Percentiles rank a stretch among this genome's conserved stretches.
Evolutionary conservation across 2,113 vertebrate genomes (phyloP).

Genomic region (Pungitius pungitius): DNA sequence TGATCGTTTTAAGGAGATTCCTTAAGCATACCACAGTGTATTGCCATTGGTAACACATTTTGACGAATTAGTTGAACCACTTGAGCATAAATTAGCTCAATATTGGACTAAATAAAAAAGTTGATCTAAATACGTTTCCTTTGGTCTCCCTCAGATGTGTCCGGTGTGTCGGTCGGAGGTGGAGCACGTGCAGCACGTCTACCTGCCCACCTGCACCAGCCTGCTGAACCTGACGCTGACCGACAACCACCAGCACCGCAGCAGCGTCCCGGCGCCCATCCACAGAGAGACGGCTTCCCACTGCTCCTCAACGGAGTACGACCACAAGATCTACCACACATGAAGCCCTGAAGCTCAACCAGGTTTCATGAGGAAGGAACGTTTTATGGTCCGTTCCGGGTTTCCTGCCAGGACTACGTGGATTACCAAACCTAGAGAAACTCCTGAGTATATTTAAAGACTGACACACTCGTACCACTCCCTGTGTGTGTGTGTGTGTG

Average conservation of each 20-base stretch:
- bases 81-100: not conserved
- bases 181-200: constrained; percentile 95
- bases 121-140: not conserved
- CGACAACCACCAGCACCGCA: constrained; percentile 68
- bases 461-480: constrained; percentile 25
- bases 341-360: constrained; percentile 15
- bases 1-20: not conserved
- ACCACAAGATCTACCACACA: constrained; percentile 74
- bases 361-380: constrained; percentile 16
- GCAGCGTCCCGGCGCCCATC: constrained; percentile 67
- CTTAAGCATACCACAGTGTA: not conserved
- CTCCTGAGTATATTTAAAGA: constrained; percentile 47
- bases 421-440: constrained; percentile 32
- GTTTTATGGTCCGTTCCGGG: not conserved
- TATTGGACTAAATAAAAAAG: not conserved
- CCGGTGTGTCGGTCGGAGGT: constrained; percentile 93
- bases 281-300: constrained; percentile 61
- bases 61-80: not conserved
- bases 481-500: not conserved
- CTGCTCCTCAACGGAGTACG: constrained; percentile 68
- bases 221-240: constrained; percentile 90
- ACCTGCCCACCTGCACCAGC: constrained; percentile 95
- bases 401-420: constrained; percentile 26
- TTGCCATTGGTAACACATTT: not conserved
- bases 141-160: constrained; percentile 80